Base-by-base conservation (phyloP, 2,888 invertebrate genomes). In the Miltochrista miniata region DNA sequence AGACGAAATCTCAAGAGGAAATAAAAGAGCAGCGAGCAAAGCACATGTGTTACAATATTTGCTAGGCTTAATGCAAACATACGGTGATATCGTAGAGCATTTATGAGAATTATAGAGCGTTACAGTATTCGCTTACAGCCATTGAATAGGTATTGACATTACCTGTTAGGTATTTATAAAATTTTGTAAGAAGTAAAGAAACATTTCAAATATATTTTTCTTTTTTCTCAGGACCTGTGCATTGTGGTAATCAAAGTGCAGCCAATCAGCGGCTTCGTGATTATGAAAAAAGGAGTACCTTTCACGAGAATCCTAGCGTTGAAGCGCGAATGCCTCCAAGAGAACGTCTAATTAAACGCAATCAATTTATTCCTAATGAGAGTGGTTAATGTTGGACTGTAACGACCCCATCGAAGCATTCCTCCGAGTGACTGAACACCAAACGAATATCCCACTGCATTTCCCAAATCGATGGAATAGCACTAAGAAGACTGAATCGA, bases 1-100 rank as follows among this genome's bases (percentile, higher is more conserved):
- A 91, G 90, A 89, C 87, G 81, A 90, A 89, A 90, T 90, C 89
- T 90, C 83, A 79, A 88, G 85, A 90, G 89, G 90, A 90, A 90
- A 88, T 87, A 87, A 84, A 84, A 83, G 86, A 85, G 85, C 83
- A 79, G 70, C 68, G 76, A 77, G 77, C 79, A 70, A 67, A 59
- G 84, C 90, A 90, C 91, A 91, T 90, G 91, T 90, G 91, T 90
- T 90, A 90, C 85, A 91, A 91, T 91, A 90, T 91, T 91, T 91
- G 87, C 90, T 81, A 79, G 85, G 82, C 81, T 79, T 76, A 78
- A 71, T 78, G 76, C 82, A 86, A 88, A 87, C 90, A 88, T 86
- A 81, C 89, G 87, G 79, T 75, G 83, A 81, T 87, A 85, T 68
- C 70, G 64, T 70, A 61, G 57, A 65, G 57, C 71, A 55, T 76